phyloP scores from a whole-genome alignment of 2,797 vertebrate genomes.

The Etheostoma nigrum region DNA sequence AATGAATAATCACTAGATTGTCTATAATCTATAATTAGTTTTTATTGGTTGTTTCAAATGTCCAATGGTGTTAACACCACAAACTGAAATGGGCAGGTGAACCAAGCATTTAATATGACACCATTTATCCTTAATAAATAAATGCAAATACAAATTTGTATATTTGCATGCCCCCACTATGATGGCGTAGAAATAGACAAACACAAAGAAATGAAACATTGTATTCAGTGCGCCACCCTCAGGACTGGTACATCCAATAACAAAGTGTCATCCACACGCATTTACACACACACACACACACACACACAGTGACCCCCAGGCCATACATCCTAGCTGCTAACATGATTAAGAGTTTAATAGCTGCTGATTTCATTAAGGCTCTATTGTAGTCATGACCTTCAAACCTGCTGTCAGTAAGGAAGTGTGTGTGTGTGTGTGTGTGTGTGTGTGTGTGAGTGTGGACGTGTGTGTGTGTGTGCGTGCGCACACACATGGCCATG shows the following conservation, averaged over 20 bases:
- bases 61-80: no score
- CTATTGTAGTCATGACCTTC: slow-evolving; percentile 79
- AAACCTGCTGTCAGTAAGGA: slow-evolving; percentile 68
- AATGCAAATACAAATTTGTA: not conserved
- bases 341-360: slow-evolving; percentile 80
- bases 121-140: not conserved
- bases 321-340: slow-evolving; percentile 69
- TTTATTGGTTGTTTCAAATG: no score
- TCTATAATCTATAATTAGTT: no score
- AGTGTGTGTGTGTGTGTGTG: not conserved
- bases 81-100: not conserved
- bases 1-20: not conserved
- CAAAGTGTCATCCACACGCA: slow-evolving; percentile 33
- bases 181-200: slow-evolving; percentile 6
- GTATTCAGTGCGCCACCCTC: slow-evolving; percentile 24
- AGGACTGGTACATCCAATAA: slow-evolving; percentile 36
- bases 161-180: not conserved
- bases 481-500: not conserved
- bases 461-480: not conserved
- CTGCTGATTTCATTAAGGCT: slow-evolving; percentile 79
- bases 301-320: slow-evolving; percentile 47
- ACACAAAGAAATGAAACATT: slow-evolving; percentile 22
- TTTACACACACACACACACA: slow-evolving; percentile 12
- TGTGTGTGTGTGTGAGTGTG: not conserved
- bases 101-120: not conserved